phyloP scores from a whole-genome alignment of 2,113 vertebrate genomes.

The Xerus inauris region DNA sequence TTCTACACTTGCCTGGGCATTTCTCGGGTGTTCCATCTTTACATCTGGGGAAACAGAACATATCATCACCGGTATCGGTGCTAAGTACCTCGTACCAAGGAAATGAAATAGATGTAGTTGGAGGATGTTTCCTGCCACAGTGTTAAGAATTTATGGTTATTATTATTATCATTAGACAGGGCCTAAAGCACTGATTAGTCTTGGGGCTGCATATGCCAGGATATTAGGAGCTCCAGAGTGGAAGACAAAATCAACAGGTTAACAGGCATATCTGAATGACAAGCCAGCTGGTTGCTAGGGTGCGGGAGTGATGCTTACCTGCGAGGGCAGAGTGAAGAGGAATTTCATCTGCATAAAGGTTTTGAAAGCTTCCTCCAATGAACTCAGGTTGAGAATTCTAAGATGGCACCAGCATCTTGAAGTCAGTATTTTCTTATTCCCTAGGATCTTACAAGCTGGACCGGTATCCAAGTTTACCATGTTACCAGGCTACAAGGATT shows the following conservation, averaged over 20 bases:
- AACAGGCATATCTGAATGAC: background rate
- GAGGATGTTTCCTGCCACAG: background rate
- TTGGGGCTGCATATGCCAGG: background rate
- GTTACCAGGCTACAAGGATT: background rate
- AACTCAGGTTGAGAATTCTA: background rate
- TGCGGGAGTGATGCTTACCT: background rate
- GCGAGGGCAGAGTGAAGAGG: background rate
- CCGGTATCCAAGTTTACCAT: background rate
- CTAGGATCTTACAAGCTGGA: background rate
- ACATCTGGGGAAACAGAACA: too few relatives aligned
- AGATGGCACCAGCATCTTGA: background rate
- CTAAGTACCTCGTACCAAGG: background rate
- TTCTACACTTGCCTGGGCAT: too few relatives aligned
- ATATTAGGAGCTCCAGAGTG: background rate
- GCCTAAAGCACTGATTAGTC: background rate
- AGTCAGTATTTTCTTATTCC: background rate
- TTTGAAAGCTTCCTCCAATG: background rate
- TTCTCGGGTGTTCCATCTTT: too few relatives aligned
- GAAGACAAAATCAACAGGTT: background rate
- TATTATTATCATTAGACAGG: background rate
- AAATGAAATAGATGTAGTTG: background rate
- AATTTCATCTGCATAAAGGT: background rate
- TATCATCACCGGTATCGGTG: too few relatives aligned
- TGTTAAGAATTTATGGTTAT: background rate
- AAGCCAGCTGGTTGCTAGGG: background rate